Base-by-base conservation (phyloP, 2,113 vertebrate species). In the Lathamus discolor region DNA sequence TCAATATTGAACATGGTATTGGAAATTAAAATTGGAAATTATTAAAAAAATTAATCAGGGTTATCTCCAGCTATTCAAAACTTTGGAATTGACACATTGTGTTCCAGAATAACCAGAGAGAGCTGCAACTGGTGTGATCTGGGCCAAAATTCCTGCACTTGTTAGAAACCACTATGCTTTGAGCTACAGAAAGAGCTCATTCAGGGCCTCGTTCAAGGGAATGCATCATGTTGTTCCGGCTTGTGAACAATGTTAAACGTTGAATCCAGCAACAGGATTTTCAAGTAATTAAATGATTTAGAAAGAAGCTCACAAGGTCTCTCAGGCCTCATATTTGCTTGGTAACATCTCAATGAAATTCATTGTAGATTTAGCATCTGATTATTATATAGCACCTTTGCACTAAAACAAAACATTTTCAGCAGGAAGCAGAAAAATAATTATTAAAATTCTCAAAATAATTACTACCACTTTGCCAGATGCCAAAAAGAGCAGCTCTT, bases 131-230 rank as follows among this genome's bases (percentile, higher is more conserved):
- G 88, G 33, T 84, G 62, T 89, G 44, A 87, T 83, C 75, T n/a
- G 63, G 48, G 88, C 86, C 93, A 95, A 94, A 95, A 96, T 93
- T 95, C 86, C 81, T 92, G 37, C 79, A 68, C 62, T 91, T 93
- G 86, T 93, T 88, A 90, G 93, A 96, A 96, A 92, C 73, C 74
- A 76, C 88, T 94, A 80, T 68, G 76, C 73, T 96, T 86, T 92
- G 92, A 95, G 88, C 86, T 94, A 88, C 95, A 97, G 88, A 94
- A 95, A 95, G 95, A 89, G 81, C 88, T 93, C 84, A 95, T 97
- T 96, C 95, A 97, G 74, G 69, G 83, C 49, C 88, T 73, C 52
- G 62, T 86, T 94, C 69, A 92, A 84, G 91, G 49, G 77, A 96
- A 80, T 66, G 86, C 86, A 84, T 93, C 86, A 54, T 85, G 91